phyloP scores from a whole-genome alignment of 2,888 invertebrate genomes.

The Augiades crinisus region DNA sequence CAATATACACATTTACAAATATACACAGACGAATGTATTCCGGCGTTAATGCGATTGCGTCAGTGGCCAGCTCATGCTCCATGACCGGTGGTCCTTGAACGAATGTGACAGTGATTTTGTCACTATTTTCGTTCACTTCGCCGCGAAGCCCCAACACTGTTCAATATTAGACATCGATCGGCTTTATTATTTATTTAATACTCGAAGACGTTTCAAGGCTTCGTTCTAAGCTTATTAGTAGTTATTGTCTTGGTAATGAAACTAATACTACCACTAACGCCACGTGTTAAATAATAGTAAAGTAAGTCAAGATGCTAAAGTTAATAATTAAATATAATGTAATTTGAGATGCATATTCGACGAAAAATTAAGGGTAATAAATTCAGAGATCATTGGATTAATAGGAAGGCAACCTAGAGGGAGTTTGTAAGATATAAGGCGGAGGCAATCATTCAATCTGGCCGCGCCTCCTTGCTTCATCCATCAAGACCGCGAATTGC shows the following conservation, averaged over 20 bases:
- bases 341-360: not conserved
- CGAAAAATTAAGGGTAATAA: not conserved
- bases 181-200: slow-evolving; percentile 14
- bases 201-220: slow-evolving; percentile 17
- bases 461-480: slow-evolving; percentile 36
- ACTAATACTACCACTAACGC: not conserved
- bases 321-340: not conserved
- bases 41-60: slow-evolving; percentile 18
- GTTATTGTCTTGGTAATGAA: not conserved
- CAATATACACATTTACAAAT: too few species aligned
- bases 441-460: slow-evolving; percentile 45
- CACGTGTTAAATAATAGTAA: not conserved
- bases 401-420: slow-evolving; percentile 19
- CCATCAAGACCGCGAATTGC: slow-evolving; percentile 21
- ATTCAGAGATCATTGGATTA: slow-evolving; percentile 11
- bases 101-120: slow-evolving; percentile 23
- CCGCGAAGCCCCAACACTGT: slow-evolving; percentile 6
- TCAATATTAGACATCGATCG: not conserved
- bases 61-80: slow-evolving; percentile 28
- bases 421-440: slow-evolving; percentile 6
- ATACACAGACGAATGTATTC: slow-evolving; percentile 17
- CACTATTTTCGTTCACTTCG: slow-evolving; percentile 13
- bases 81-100: slow-evolving; percentile 29
- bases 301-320: not conserved
- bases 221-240: slow-evolving; percentile 11